Conservation (phyloP, 2,888 invertebrate species). For the Acanthosepion lycidas region DNA sequence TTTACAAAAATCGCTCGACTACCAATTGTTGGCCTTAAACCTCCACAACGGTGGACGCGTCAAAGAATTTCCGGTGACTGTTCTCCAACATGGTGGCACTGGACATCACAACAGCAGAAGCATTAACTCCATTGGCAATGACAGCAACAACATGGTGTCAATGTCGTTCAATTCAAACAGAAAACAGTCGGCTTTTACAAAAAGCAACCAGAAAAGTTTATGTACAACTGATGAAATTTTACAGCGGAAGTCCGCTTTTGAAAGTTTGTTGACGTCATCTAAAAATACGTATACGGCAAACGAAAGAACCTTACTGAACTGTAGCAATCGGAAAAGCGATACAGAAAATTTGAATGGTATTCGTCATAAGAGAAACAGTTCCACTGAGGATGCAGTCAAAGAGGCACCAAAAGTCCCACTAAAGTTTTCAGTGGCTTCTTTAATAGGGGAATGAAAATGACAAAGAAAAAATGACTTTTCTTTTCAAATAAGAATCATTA, state of each 20-base stretch:
- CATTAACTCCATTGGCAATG: no score
- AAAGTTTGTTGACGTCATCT: constrained; percentile 47
- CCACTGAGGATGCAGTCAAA: background rate
- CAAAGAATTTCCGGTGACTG: background rate
- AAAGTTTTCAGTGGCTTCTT: constrained; percentile 62
- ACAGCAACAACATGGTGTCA: background rate
- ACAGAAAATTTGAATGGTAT: background rate
- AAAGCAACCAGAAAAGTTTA: background rate
- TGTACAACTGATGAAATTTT: constrained; percentile 8
- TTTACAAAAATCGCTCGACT: background rate
- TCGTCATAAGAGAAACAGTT: constrained; percentile 39
- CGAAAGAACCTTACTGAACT: background rate
- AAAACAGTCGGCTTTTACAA: background rate
- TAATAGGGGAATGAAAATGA: constrained; percentile 54
- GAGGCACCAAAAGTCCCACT: constrained; percentile 49
- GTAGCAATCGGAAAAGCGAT: constrained; percentile 1
- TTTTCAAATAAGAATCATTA: background rate
- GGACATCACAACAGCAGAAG: background rate
- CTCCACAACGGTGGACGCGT: background rate
- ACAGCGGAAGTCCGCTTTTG: constrained; percentile 49
- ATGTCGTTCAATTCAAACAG: background rate
- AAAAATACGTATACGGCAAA: background rate
- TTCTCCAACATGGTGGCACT: background rate
- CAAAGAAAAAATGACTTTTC: background rate
- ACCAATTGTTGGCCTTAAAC: background rate